Percentiles rank a stretch among this genome's conserved stretches.
phyloP scores from a whole-genome alignment of 2,113 vertebrate genomes.

The Elgaria multicarinata region DNA sequence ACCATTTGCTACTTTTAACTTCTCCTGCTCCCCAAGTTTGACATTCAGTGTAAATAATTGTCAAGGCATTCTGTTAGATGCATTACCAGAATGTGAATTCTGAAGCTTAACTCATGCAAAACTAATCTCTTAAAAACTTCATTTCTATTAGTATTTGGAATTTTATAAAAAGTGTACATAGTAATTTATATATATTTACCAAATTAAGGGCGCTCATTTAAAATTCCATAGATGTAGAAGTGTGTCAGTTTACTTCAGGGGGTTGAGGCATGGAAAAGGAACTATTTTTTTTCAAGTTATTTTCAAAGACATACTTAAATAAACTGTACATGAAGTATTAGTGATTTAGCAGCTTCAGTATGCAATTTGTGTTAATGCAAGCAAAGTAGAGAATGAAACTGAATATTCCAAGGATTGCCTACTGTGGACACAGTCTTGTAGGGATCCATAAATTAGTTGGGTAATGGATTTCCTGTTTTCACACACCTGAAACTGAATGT shows the following conservation, averaged over 20 bases:
- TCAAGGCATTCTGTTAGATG: neutral
- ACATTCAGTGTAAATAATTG: neutral
- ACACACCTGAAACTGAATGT: neutral
- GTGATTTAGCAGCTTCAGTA: neutral
- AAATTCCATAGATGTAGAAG: neutral
- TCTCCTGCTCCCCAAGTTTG: neutral
- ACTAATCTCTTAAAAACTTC: neutral
- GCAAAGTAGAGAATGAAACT: neutral
- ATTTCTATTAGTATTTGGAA: neutral
- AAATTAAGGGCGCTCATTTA: neutral
- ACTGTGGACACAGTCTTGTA: neutral
- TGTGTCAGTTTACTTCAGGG: neutral
- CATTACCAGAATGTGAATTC: neutral
- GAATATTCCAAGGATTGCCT: neutral
- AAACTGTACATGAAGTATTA: neutral
- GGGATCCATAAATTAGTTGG: neutral
- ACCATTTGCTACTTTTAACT: neutral
- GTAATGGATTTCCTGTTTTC: neutral
- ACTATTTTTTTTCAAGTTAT: neutral
- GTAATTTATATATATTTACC: neutral
- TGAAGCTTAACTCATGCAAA: neutral
- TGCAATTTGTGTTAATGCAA: neutral
- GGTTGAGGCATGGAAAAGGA: rapidly evolving
- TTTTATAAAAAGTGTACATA: neutral
- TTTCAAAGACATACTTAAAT: neutral